A percentile compares a stretch with the other conserved stretches of the same genome.
These are phyloP conservation scores for Dermolepida albohirtum DNA, from an alignment of 2,888 invertebrate genomes.

Conservation along the genomic window DNA sequence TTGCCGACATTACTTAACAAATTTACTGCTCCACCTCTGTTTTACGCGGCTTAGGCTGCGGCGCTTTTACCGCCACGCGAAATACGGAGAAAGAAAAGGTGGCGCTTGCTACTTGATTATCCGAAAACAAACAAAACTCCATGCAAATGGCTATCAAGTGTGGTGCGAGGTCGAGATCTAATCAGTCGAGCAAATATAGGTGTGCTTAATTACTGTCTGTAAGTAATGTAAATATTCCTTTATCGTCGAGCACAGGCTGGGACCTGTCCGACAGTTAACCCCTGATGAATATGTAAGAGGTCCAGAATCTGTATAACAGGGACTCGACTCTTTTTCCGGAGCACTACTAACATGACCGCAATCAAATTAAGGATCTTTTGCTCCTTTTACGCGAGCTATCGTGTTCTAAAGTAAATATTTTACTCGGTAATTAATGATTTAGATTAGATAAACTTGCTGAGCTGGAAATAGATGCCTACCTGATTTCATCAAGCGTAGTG, in stretches of 20 bases:
- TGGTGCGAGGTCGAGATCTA: constrained; percentile 60
- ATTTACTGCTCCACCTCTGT: too few species aligned
- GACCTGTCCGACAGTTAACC: constrained; percentile 63
- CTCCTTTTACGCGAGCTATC: constrained; percentile 24
- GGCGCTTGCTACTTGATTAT: constrained; percentile 58
- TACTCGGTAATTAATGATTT: constrained; percentile 35
- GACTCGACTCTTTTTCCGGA: constrained; percentile 27
- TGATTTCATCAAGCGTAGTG: neutral
- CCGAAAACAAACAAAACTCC: constrained; percentile 62
- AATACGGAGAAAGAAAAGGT: constrained; percentile 4
- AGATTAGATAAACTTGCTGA: constrained; percentile 32
- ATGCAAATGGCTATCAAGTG: constrained; percentile 61
- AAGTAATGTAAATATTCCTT: constrained; percentile 66
- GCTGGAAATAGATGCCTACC: constrained; percentile 16
- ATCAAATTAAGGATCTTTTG: constrained; percentile 40
- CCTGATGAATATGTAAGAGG: constrained; percentile 64
- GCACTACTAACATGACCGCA: constrained; percentile 39
- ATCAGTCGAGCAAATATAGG: constrained; percentile 65
- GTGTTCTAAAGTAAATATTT: constrained; percentile 35
- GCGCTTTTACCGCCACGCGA: too few species aligned
- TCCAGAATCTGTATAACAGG: constrained; percentile 51
- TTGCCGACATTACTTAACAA: too few species aligned
- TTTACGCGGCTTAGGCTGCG: too few species aligned
- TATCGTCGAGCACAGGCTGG: constrained; percentile 62
- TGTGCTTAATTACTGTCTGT: constrained; percentile 65